A percentile compares a stretch with the other conserved stretches of the same genome.
These are phyloP conservation scores for Eulemur rubriventer DNA, from an alignment of 2,797 vertebrate species.

Conservation along the genomic window DNA sequence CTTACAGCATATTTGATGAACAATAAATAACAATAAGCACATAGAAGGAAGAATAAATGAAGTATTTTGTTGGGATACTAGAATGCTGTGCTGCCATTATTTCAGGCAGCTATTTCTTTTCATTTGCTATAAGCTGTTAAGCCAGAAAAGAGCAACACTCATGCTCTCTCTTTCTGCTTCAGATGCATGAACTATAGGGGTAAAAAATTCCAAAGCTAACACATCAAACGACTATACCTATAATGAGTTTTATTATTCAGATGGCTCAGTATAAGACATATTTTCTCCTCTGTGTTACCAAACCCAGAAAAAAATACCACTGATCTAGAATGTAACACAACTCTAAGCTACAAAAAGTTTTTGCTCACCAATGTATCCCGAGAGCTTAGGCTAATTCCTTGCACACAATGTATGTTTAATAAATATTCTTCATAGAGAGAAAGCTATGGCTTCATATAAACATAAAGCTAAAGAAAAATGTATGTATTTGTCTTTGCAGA, in stretches of 20 bases:
- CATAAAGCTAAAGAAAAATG: background rate
- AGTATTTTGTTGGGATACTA: background rate
- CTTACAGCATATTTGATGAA: background rate
- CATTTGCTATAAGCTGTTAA: background rate
- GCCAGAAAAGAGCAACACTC: background rate
- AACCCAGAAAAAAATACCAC: background rate
- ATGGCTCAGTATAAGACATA: background rate
- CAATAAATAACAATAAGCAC: background rate
- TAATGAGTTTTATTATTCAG: conserved; percentile 24
- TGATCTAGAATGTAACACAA: background rate
- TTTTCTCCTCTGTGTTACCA: background rate
- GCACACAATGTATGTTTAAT: background rate
- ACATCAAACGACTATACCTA: background rate
- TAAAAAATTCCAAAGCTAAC: background rate
- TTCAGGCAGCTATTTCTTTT: background rate
- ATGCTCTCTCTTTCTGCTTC: background rate
- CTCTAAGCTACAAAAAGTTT: background rate
- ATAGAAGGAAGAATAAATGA: background rate
- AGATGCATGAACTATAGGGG: background rate
- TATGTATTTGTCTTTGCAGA: background rate
- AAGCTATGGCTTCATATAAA: background rate
- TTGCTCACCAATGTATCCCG: background rate
- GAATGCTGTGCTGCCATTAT: background rate
- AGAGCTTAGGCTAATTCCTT: background rate
- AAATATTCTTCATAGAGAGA: background rate